phyloP scores from a whole-genome alignment of 2,797 vertebrate genomes.

The Garrulus glandarius region DNA sequence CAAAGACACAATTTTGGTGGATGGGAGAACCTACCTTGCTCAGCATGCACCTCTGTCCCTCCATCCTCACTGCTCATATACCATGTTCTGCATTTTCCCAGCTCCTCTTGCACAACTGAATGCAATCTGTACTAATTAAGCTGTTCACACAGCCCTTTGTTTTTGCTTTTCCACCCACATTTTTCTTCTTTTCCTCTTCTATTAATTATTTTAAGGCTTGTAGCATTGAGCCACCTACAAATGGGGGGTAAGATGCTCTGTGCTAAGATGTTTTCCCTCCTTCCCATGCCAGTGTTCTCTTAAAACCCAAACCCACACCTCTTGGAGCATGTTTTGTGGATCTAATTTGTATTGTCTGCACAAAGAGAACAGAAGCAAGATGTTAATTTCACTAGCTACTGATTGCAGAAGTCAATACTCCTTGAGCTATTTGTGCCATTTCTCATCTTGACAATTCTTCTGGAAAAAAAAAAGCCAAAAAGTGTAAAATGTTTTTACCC shows the following conservation, averaged over 20 bases:
- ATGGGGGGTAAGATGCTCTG: neutral
- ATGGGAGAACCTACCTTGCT: neutral
- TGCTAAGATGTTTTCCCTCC: neutral
- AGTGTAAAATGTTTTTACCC: neutral
- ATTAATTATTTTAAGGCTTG: neutral
- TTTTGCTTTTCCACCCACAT: neutral
- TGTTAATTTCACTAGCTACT: slow-evolving; percentile 6
- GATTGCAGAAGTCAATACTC: neutral
- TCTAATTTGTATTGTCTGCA: neutral
- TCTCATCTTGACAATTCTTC: neutral
- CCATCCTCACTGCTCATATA: neutral
- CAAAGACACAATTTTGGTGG: neutral
- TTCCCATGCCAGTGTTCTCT: neutral
- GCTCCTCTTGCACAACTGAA: neutral
- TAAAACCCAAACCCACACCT: neutral
- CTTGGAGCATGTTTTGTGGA: neutral
- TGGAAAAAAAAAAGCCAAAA: neutral
- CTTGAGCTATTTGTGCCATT: neutral
- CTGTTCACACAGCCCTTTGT: neutral
- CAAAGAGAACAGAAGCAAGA: neutral
- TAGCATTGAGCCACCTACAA: neutral
- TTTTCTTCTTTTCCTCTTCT: neutral
- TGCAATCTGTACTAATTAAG: neutral
- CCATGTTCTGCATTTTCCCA: neutral
- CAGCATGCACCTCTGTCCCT: neutral